Evolutionary conservation across 2,797 vertebrate genomes (phyloP).

Genomic region (Limosa lapponica): DNA sequence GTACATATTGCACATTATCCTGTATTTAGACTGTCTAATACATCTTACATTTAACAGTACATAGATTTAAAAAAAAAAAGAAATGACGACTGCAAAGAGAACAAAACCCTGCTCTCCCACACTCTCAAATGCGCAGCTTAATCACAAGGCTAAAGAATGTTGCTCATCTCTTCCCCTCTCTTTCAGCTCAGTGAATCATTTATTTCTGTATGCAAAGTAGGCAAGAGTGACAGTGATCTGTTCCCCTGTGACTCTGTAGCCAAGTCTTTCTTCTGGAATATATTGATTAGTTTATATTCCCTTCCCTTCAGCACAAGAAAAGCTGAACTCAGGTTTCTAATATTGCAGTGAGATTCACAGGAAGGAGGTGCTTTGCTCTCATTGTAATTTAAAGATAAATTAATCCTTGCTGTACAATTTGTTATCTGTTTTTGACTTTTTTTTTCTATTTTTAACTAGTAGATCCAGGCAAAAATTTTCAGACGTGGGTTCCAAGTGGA

Average conservation of each 20-base stretch:
- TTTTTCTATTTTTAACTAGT: accelerated
- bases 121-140: neutral
- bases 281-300: neutral
- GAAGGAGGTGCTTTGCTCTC: neutral
- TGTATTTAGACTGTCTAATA: neutral
- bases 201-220: neutral
- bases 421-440: neutral
- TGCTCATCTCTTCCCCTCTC: neutral
- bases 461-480: neutral
- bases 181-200: neutral
- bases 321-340: neutral
- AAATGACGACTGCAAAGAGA: neutral
- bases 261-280: neutral
- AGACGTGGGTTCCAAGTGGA: neutral
- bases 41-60: neutral
- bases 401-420: neutral
- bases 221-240: neutral
- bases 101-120: neutral
- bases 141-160: neutral
- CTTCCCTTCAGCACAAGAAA: neutral
- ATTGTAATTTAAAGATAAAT: neutral
- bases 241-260: neutral
- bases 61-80: neutral
- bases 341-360: neutral
- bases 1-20: neutral